Evolutionary conservation across 92 coral and sea anemone genomes (phyloP).

Genomic region (Porites evermanni): DNA sequence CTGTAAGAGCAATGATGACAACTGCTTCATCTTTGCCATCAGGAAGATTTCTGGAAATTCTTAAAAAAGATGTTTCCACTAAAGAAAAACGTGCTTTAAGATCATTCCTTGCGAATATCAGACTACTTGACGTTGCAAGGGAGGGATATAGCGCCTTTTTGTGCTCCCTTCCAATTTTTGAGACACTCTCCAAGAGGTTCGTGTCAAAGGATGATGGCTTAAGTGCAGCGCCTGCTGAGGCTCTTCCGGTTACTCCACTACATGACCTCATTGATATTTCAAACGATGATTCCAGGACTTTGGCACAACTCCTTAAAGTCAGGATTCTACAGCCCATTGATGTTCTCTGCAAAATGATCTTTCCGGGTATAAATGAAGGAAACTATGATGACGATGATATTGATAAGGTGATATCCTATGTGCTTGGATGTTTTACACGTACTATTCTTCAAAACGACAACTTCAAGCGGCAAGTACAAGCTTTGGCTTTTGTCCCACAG

Average conservation of each 20-base stretch:
- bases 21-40: not conserved
- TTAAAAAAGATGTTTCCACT: not conserved
- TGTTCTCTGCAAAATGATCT: conserved; percentile 37
- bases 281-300: conserved; percentile 29
- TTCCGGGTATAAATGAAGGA: conserved; percentile 51
- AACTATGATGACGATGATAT: conserved; percentile 53
- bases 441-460: not conserved
- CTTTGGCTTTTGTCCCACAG: conserved; percentile 58
- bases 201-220: conserved; percentile 13
- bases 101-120: conserved; percentile 39
- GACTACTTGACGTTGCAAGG: not conserved
- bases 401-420: conserved; percentile 55
- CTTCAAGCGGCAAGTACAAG: conserved; percentile 19
- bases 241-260: conserved; percentile 42
- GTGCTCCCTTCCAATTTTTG: conserved; percentile 61
- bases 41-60: not conserved
- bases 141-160: not conserved
- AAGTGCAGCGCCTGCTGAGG: conserved; percentile 45
- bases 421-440: conserved; percentile 30
- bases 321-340: conserved; percentile 36
- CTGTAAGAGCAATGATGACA: conserved; percentile 53
- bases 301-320: conserved; percentile 59
- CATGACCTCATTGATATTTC: conserved; percentile 59
- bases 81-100: conserved; percentile 53
- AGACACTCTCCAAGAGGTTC: conserved; percentile 30